These are phyloP conservation scores for Zelostemma sp. DNA, from an alignment of 1,140 invertebrate genomes.

Conservation along the genomic window DNA sequence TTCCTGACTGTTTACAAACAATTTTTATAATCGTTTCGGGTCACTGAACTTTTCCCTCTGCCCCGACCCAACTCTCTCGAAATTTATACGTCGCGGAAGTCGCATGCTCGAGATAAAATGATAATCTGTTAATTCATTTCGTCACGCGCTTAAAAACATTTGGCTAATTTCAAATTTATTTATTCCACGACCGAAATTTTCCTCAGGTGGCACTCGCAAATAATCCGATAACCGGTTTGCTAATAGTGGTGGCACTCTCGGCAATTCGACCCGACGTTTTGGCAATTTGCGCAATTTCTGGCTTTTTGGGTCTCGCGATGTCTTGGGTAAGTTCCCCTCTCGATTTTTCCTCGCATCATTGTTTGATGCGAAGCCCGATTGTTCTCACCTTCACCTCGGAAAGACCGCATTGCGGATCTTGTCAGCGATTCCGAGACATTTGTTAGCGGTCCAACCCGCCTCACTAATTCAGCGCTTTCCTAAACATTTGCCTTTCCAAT, in stretches of 20 bases:
- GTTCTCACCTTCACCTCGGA: slow-evolving; percentile 7
- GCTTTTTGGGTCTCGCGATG: slow-evolving; percentile 61
- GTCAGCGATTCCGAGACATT: slow-evolving; percentile 25
- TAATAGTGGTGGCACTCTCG: slow-evolving; percentile 60
- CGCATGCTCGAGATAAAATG: too few species aligned
- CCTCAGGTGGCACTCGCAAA: slow-evolving; percentile 66
- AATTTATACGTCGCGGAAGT: too few species aligned
- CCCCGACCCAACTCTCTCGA: too few species aligned
- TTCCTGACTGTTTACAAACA: too few species aligned
- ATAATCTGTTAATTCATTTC: too few species aligned
- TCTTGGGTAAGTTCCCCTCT: slow-evolving; percentile 59
- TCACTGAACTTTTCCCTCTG: too few species aligned
- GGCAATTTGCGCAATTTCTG: slow-evolving; percentile 49
- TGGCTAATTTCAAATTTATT: too few species aligned
- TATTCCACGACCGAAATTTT: too few species aligned
- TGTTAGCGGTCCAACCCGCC: slow-evolving; percentile 14
- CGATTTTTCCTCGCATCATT: too few species aligned
- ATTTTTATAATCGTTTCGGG: too few species aligned
- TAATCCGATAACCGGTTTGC: slow-evolving; percentile 67
- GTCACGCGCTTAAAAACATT: too few species aligned
- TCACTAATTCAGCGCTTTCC: slow-evolving; percentile 23
- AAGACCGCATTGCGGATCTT: slow-evolving; percentile 44
- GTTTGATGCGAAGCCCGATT: slow-evolving; percentile 1
- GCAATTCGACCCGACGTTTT: slow-evolving; percentile 52
- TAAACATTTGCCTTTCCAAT: slow-evolving; percentile 21